A percentile compares a stretch with the other conserved stretches of the same genome.
phyloP scores from a whole-genome alignment of 2,888 invertebrate species.

The Lasioglossum morio region DNA sequence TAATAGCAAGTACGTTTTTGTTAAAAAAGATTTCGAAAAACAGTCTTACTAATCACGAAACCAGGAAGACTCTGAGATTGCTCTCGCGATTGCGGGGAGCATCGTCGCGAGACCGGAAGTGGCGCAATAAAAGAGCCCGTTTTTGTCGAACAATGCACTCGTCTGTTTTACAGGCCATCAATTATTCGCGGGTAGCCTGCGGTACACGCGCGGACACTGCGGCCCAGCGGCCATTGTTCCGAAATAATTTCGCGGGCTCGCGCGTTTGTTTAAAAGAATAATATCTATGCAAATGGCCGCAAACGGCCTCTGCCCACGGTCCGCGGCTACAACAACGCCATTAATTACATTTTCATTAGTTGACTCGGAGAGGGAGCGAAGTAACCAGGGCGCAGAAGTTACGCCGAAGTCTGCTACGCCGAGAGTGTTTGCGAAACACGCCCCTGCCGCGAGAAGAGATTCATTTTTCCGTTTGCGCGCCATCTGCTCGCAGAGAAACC shows the following conservation, averaged over 20 bases:
- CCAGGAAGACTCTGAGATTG: not conserved
- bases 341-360: conserved; percentile 73
- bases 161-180: conserved; percentile 48
- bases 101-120: not conserved
- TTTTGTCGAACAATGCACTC: conserved; percentile 31
- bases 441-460: conserved; percentile 32
- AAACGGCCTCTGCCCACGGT: conserved; percentile 59
- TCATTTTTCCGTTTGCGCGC: conserved; percentile 54
- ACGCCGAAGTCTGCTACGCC: conserved; percentile 29
- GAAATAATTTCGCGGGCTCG: conserved; percentile 64
- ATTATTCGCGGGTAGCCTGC: conserved; percentile 38
- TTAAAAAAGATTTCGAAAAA: not conserved
- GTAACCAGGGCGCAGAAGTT: conserved; percentile 28
- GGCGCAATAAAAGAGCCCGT: conserved; percentile 8
- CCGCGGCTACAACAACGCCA: conserved; percentile 51
- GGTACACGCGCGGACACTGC: not conserved
- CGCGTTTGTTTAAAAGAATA: conserved; percentile 70
- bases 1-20: not conserved
- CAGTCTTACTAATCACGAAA: not conserved
- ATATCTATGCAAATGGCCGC: conserved; percentile 73
- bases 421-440: conserved; percentile 46
- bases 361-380: conserved; percentile 39
- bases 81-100: not conserved
- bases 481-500: conserved; percentile 33
- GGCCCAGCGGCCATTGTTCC: conserved; percentile 42